Base-by-base conservation (phyloP, 92 coral and sea anemone genomes). In the Heliopora coerulea region DNA sequence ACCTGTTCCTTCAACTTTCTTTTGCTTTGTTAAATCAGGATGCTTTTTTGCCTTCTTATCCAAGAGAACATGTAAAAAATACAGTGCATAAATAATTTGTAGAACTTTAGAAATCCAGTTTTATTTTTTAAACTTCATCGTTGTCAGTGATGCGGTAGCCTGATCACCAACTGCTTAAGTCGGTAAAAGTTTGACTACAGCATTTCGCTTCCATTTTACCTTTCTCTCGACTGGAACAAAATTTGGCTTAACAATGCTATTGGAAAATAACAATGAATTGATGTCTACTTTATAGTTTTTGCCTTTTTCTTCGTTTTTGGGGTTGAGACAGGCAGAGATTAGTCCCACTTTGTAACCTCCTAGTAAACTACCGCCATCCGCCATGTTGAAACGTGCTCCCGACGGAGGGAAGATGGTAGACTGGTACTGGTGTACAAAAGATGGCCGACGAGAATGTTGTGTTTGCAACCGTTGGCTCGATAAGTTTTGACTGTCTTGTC, bases 381-480 rank as follows among this genome's bases (percentile, higher is more conserved):
- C 96, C 97, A 91, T 91, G 60, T 88, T 91, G 87, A 62, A 29
- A 33, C 49, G 49, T 30, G 63, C 11, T 25, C 0, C 11, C 31
- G 0, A 20, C 28, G 9, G 82, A 54, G 48, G n/a, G 56, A 26
- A 15, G 50, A 62, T 42, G 79, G 73, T 62, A 72, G 56, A 39
- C 11, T 3, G 67, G 24, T 24, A 78, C 39, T 63, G 56, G 50
- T 62, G 19, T 3, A 32, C n/a, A 70, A 74, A 88, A 95, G 21
- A 93, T 95, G 99, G 95, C 88, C 83, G 96, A 85, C 68, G 93
- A 79, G 34, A 83, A 79, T 29, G 42, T 68, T 27, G 90, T 95
- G n/a, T 95, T 90, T 68, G 96, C 89, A 19, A 95, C 99, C 13
- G 99, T 95, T 21, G 99, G 99, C 18, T 85, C 96, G 24, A 95